Evolutionary conservation across 2,797 vertebrate genomes (phyloP), one percentile per base, ranked within the genome.

Genomic region (Sebastes oblongus): DNA sequence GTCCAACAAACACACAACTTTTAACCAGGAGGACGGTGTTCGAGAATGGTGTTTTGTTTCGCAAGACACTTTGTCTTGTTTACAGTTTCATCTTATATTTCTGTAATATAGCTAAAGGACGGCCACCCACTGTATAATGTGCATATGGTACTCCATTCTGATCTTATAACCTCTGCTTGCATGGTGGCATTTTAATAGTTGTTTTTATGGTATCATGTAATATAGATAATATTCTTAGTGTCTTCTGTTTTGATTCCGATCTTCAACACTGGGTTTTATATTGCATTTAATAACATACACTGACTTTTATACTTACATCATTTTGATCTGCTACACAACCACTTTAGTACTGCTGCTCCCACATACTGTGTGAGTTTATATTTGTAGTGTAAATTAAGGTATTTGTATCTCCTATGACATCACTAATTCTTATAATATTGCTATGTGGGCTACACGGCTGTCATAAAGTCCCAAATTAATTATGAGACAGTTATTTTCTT

Each of bases 401-500:
- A 30, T 71, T 59, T 66, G 4, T 52, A 46, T 32, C 9, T 16
- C 18, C 24, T 59, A 9, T 34, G 42, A 73, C 27, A 50, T 65
- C 54, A 24, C 69, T 72, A 32, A 65, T 69, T 72, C 24, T 30
- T 42, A 29, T 61, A 74, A 36, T 72, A 69, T 22, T 39, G 42
- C 25, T 75, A 54, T 54, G 20, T 1, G 8, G 32, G 58, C 60
- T 36, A 62, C n/a, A n/a, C n/a, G 74, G 52, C 42, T 59, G 52
- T n/a, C 10, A 78, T 42, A 11, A 5, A 39, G 34, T 81, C 60
- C 58, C 27, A 72, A 77, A 78, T 83, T 52, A 85, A 87, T 89
- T 78, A 85, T 67, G 11, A 65, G 61, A 78, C 27, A 59, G 22
- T 52, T 66, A 1, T 72, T 79, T 75, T 60, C 5, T 71, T 66